Percentiles rank a stretch among this genome's conserved stretches.
These are phyloP conservation scores for Iselma pallidipennis DNA, from an alignment of 2,888 invertebrate genomes.

Conservation along the genomic window DNA sequence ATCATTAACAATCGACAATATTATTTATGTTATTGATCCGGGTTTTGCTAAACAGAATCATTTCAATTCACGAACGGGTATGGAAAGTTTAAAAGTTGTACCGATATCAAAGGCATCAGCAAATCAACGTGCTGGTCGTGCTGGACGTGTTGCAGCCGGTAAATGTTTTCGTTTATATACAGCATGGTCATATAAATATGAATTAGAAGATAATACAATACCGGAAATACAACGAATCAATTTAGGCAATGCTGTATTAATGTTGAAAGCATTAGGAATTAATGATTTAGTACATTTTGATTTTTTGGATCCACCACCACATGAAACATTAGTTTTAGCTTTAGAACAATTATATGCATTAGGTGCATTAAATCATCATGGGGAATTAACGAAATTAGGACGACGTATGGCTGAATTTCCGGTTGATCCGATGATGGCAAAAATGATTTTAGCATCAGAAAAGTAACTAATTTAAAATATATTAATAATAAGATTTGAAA, in stretches of 20 bases:
- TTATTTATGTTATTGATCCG: conserved; percentile 98
- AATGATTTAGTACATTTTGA: conserved; percentile 98
- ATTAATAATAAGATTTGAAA: background rate
- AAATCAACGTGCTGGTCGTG: conserved; percentile 95
- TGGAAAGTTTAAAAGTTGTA: conserved; percentile 98
- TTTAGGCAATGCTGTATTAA: conserved; percentile 94
- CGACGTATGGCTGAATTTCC: conserved; percentile 99
- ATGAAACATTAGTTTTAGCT: conserved; percentile 81
- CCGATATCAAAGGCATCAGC: conserved; percentile 98
- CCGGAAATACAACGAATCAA: conserved; percentile 99
- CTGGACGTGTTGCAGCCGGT: conserved; percentile 94
- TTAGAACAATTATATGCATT: conserved; percentile 97
- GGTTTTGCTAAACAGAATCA: conserved; percentile 99
- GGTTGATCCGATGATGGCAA: conserved; percentile 98
- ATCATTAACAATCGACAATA: conserved; percentile 97
- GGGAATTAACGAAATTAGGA: conserved; percentile 95
- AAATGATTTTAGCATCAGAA: conserved; percentile 96
- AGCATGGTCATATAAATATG: conserved; percentile 98
- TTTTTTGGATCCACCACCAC: conserved; percentile 97
- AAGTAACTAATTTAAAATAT: conserved; percentile 64
- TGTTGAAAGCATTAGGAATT: conserved; percentile 95
- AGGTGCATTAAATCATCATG: conserved; percentile 96
- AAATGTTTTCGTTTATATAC: conserved; percentile 99
- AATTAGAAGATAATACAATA: conserved; percentile 96
- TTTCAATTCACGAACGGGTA: conserved; percentile 96